Evolutionary conservation across 2,113 vertebrate genomes (phyloP), one percentile per base, ranked within the genome.

Genomic region (Lichenostomus cassidix): DNA sequence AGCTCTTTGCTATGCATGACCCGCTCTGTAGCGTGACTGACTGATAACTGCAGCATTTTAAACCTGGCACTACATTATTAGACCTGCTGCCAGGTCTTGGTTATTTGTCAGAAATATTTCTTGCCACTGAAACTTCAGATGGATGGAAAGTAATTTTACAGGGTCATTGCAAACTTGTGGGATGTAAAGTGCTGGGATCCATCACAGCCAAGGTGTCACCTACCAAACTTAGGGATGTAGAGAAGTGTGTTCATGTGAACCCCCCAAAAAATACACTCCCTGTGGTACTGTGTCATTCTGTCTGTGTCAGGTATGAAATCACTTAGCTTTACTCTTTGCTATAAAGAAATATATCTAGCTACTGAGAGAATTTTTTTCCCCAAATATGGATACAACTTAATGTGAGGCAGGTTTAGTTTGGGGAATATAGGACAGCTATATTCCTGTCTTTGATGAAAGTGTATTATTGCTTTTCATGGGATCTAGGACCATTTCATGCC

Each of bases 1-100:
- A 91, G 70, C 91, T 97, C 76, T 92, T 98, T 97, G 81, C 94
- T 96, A 97, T 97, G 96, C 94, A 86, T 86, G 95, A 58, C 87
- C 42, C 7, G 33, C 83, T 96, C 90, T 79, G 35, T 49, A 28
- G 81, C 41, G 58, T 92, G 96, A 82, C 94, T 97, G 96, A 96
- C 42, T 75, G 96, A 92, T 96, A 96, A 91, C 94, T 80, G 84
- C 90, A 92, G 93, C 82, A 64, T 89, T 97, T 95, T 77, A 96
- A 90, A 87, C 60, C 59, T 78, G 88, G 58, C n/a, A 50, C 44
- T 75, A 16, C 68, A 73, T 85, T 94, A 94, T 93, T 84, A 91
- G 84, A 85, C 49, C 44, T 92, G 74, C 89, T 96, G 84, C 92
- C 85, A 91, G 95, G 60, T 49, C 55, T 90, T 89, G n/a, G 47